phyloP scores from a whole-genome alignment of 1,140 invertebrate species.

The Galleria mellonella region DNA sequence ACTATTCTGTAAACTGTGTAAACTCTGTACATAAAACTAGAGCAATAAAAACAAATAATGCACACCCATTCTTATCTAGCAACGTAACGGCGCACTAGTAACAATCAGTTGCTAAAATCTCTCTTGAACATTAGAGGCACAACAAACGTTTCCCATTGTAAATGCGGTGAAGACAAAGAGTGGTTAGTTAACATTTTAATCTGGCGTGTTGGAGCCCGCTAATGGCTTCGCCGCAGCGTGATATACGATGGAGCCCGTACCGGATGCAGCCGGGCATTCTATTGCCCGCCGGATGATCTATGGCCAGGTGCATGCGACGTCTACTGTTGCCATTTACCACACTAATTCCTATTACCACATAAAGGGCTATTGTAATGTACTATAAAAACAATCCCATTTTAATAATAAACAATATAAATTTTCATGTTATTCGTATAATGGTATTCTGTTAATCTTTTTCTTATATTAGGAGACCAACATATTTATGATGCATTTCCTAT shows the following conservation, averaged over 20 bases:
- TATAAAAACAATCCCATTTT: too few relatives aligned
- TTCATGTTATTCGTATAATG: too few relatives aligned
- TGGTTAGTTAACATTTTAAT: conserved; percentile 53
- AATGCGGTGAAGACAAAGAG: conserved; percentile 35
- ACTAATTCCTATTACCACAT: too few relatives aligned
- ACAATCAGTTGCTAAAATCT: conserved; percentile 18
- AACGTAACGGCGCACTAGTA: conserved; percentile 11
- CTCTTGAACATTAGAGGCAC: conserved; percentile 18
- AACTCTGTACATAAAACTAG: too few relatives aligned
- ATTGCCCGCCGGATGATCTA: conserved; percentile 32
- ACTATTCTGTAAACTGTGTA: too few relatives aligned
- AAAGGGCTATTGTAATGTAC: too few relatives aligned
- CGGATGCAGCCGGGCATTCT: conserved; percentile 31
- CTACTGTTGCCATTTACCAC: conserved; percentile 3
- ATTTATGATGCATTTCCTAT: too few relatives aligned
- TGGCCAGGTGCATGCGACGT: conserved; percentile 19
- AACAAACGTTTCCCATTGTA: conserved; percentile 17
- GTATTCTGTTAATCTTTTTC: too few relatives aligned
- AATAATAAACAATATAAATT: too few relatives aligned
- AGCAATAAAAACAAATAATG: too few relatives aligned
- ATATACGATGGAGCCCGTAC: conserved; percentile 17
- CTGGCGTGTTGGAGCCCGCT: conserved; percentile 29
- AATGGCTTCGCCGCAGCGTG: conserved; percentile 29
- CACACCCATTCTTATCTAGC: too few relatives aligned
- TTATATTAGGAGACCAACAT: too few relatives aligned